These are phyloP conservation scores for Tenthredo notha DNA, from an alignment of 2,888 invertebrate genomes.

Conservation along the genomic window DNA sequence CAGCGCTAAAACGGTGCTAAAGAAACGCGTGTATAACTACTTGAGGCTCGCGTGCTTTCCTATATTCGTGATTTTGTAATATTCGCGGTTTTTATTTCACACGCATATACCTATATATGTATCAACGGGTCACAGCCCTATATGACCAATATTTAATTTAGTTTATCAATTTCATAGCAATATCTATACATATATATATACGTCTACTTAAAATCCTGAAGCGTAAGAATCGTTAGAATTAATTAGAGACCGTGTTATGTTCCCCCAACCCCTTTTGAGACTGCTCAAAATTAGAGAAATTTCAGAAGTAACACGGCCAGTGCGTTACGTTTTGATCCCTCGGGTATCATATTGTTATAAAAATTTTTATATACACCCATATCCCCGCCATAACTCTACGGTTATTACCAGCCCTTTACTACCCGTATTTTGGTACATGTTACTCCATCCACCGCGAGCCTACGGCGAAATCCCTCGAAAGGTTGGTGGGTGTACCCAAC, in stretches of 20 bases:
- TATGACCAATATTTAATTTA: neutral
- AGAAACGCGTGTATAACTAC: constrained; percentile 24
- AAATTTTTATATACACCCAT: neutral
- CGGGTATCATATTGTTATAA: constrained; percentile 40
- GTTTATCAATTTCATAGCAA: neutral
- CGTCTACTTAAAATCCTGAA: neutral
- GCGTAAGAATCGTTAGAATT: constrained; percentile 9
- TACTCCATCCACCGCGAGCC: neutral
- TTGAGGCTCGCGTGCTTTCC: neutral
- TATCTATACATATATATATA: neutral
- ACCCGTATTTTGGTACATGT: constrained; percentile 5
- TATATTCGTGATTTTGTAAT: constrained; percentile 24
- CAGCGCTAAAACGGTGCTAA: constrained; percentile 30
- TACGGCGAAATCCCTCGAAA: constrained; percentile 15
- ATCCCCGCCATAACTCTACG: constrained; percentile 6
- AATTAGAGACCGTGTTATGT: constrained; percentile 5
- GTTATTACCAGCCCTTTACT: constrained; percentile 21
- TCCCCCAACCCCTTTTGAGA: neutral
- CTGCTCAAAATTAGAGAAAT: constrained; percentile 13
- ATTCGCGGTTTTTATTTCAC: neutral
- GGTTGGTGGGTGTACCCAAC: constrained; percentile 1
- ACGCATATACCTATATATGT: neutral
- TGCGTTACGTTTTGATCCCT: constrained; percentile 28
- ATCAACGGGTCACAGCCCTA: neutral
- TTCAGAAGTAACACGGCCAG: constrained; percentile 37